Evolutionary conservation across 2,888 invertebrate species (phyloP), one percentile per base, ranked within the genome.

Genomic region (Eupithecia subfuscata): DNA sequence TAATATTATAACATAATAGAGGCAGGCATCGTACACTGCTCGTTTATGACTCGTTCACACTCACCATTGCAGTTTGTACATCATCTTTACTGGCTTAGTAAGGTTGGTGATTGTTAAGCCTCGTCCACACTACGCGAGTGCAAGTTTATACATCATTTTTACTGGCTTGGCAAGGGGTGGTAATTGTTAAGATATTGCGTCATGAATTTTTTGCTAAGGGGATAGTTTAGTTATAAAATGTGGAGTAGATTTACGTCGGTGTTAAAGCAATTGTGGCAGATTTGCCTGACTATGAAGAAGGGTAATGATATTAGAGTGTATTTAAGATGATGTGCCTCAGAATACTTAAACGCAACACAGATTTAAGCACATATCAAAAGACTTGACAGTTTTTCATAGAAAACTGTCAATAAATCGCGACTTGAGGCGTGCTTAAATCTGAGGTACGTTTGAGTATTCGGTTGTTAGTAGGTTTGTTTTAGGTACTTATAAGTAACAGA

Each of bases 31-130:
- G 79, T 80, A 82, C 83, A 80, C 81, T 80, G 83, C 84, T 86
- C 85, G 87, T 87, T 88, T 85, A 84, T 83, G 84, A 84, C 85
- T 84, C 85, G 85, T 87, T 89, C 88, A 88, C 89, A 89, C 88
- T 64, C 18, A 34, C 64, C 64, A 64, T 34, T 63, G 30, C 30
- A 63, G 56, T 56, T 56, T 56, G 22, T 56, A 22, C 18, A 52
- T 52, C n/a, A n/a, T 52, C 7, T 43, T 52, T 45, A 68, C 69
- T 74, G 67, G 71, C 71, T 71, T 68, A 5, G 70, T 14, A 18
- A 18, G 48, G 48, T 18, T 48, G 12, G 18, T 48, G 4, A 48
- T 45, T 48, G 7, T 48, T 48, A 48, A 18, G 30, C 30, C 18
- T 64, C 34, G 63, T 64, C 7, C 88, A 88, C 89, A 89, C 88